These are phyloP conservation scores for Napeogenes inachia DNA, from an alignment of 2,888 invertebrate genomes.

Conservation along the genomic window DNA sequence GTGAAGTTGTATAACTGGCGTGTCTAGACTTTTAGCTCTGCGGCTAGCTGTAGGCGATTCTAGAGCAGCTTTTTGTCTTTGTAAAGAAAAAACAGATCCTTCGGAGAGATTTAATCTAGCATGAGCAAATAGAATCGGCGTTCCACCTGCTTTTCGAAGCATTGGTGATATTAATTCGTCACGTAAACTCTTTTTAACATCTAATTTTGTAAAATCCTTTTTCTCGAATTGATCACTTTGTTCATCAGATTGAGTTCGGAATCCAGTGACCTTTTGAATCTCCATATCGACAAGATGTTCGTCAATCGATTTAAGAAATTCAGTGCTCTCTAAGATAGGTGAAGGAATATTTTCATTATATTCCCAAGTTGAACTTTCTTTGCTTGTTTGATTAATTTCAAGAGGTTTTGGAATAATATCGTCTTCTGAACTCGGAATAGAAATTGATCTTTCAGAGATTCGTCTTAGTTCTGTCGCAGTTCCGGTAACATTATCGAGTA, in stretches of 20 bases:
- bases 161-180: slow-evolving; percentile 84
- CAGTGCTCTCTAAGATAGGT: slow-evolving; percentile 79
- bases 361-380: slow-evolving; percentile 78
- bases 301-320: slow-evolving; percentile 78
- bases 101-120: slow-evolving; percentile 89
- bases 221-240: slow-evolving; percentile 53
- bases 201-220: slow-evolving; percentile 50
- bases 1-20: slow-evolving; percentile 88
- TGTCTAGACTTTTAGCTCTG: slow-evolving; percentile 89
- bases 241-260: slow-evolving; percentile 53
- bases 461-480: slow-evolving; percentile 82
- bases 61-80: slow-evolving; percentile 86
- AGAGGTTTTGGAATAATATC: slow-evolving; percentile 79
- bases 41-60: slow-evolving; percentile 85
- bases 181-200: slow-evolving; percentile 75
- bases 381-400: slow-evolving; percentile 70
- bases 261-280: slow-evolving; percentile 75
- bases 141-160: slow-evolving; percentile 84
- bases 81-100: slow-evolving; percentile 87
- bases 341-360: slow-evolving; percentile 81
- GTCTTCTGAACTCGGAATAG: slow-evolving; percentile 86
- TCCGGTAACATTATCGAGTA: slow-evolving; percentile 79
- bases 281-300: slow-evolving; percentile 76
- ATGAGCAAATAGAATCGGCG: slow-evolving; percentile 87
- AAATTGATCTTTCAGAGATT: slow-evolving; percentile 85